A percentile compares a stretch with the other conserved stretches of the same genome.
Conservation (phyloP, 2,113 vertebrate genomes). For the Notechis scutatus region DNA sequence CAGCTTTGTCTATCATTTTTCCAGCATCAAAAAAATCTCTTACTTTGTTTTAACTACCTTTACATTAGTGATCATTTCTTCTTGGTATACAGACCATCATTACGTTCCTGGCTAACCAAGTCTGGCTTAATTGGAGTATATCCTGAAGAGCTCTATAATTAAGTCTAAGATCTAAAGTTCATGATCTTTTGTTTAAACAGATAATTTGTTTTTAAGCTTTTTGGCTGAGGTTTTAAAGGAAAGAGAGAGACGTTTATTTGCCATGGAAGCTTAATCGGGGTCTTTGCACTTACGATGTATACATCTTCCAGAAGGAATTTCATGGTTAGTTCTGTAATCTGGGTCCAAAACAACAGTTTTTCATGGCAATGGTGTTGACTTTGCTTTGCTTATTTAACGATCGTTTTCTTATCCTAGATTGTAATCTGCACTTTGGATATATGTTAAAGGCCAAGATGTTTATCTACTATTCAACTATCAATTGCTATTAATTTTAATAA, state of each 20-base stretch:
- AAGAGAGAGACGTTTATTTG: not conserved
- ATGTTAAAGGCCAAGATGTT: not conserved
- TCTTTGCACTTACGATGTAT: not conserved
- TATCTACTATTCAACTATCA: not conserved
- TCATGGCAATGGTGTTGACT: not conserved
- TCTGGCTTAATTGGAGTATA: not conserved
- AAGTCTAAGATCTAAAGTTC: not conserved
- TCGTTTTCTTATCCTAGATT: not conserved
- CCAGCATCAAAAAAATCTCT: not conserved
- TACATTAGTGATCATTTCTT: not conserved
- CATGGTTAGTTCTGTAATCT: too few relatives aligned
- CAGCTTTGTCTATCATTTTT: not conserved
- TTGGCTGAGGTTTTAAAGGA: not conserved
- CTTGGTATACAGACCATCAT: not conserved
- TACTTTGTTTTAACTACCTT: not conserved
- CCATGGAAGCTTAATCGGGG: not conserved
- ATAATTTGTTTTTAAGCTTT: not conserved
- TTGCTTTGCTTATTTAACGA: not conserved
- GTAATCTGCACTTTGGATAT: not conserved
- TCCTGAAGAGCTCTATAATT: slow-evolving; percentile 8
- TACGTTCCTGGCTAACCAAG: not conserved
- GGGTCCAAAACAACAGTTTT: not conserved
- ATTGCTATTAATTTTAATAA: not conserved
- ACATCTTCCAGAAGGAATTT: not conserved
- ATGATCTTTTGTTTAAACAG: slow-evolving; percentile 1